These are phyloP conservation scores for Misgurnus mizolepis DNA, from an alignment of 2,113 vertebrate genomes.

Conservation along the genomic window DNA sequence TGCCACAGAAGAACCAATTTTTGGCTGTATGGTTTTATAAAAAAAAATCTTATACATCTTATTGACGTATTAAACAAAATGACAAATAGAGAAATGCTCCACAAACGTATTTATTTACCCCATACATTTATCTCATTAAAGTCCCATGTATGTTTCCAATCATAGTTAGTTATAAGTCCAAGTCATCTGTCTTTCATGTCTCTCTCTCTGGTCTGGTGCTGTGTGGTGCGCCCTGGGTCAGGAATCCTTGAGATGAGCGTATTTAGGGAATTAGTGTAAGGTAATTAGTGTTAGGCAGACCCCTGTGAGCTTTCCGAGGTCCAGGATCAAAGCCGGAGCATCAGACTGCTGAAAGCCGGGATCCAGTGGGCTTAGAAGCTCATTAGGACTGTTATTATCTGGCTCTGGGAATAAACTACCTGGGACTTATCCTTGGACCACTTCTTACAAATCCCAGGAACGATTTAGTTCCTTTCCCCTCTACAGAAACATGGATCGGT, in stretches of 20 bases:
- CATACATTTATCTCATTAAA: too few relatives aligned
- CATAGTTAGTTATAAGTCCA: not conserved
- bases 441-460: conserved; percentile 37
- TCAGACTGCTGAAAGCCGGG: conserved; percentile 22
- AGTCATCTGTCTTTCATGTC: conserved; percentile 12
- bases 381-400: conserved; percentile 46
- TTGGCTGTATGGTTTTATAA: too few relatives aligned
- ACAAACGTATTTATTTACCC: too few relatives aligned
- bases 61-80: too few relatives aligned
- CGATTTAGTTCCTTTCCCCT: conserved; percentile 19
- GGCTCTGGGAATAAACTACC: conserved; percentile 48
- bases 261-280: conserved; percentile 47
- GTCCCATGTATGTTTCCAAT: too few relatives aligned
- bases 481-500: conserved; percentile 2
- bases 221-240: too few relatives aligned
- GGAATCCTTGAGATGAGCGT: conserved; percentile 18
- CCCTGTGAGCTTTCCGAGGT: conserved; percentile 12
- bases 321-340: conserved; percentile 45
- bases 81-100: too few relatives aligned
- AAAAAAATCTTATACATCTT: too few relatives aligned
- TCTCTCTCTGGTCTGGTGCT: not conserved
- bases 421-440: conserved; percentile 41
- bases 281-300: conserved; percentile 30
- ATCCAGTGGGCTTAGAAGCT: conserved; percentile 44
- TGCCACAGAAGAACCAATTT: too few relatives aligned